Evolutionary conservation across 2,888 invertebrate species (phyloP).

Genomic region (Cheilosia grossa): DNA sequence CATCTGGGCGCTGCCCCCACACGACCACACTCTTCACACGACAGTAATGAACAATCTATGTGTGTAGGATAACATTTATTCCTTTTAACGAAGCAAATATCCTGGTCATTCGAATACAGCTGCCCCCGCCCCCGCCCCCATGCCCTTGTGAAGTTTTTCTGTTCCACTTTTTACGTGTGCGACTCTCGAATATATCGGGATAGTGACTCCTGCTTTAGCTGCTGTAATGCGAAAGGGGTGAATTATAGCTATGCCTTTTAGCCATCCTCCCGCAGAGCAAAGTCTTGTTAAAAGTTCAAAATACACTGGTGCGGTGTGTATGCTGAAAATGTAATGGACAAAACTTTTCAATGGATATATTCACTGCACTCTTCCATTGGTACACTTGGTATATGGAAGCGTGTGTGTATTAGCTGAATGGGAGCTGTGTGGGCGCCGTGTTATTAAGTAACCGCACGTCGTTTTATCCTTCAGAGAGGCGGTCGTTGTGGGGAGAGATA

Average conservation of each 20-base stretch:
- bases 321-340: slow-evolving; percentile 36
- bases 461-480: background rate
- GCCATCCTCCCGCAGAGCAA: slow-evolving; percentile 1
- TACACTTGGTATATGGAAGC: background rate
- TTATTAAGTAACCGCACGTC: slow-evolving; percentile 19
- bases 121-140: no score
- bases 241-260: slow-evolving; percentile 6
- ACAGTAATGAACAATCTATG: slow-evolving; percentile 24
- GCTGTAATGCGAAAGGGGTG: slow-evolving; percentile 11
- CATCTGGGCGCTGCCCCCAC: background rate
- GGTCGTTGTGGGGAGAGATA: background rate
- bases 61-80: slow-evolving; percentile 28
- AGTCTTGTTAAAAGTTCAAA: slow-evolving; percentile 32
- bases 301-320: slow-evolving; percentile 15
- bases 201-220: slow-evolving; percentile 9
- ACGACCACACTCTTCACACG: background rate
- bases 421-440: background rate
- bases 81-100: slow-evolving; percentile 24
- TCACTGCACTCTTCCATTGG: background rate
- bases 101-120: slow-evolving; percentile 22
- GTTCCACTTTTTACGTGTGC: background rate
- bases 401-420: background rate
- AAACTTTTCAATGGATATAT: slow-evolving; percentile 27
- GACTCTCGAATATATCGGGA: background rate
- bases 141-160: slow-evolving; percentile 6